A percentile compares a stretch with the other conserved stretches of the same genome.
These are phyloP conservation scores for Tigriopus californicus DNA, from an alignment of 2,888 invertebrate species.

Conservation along the genomic window DNA sequence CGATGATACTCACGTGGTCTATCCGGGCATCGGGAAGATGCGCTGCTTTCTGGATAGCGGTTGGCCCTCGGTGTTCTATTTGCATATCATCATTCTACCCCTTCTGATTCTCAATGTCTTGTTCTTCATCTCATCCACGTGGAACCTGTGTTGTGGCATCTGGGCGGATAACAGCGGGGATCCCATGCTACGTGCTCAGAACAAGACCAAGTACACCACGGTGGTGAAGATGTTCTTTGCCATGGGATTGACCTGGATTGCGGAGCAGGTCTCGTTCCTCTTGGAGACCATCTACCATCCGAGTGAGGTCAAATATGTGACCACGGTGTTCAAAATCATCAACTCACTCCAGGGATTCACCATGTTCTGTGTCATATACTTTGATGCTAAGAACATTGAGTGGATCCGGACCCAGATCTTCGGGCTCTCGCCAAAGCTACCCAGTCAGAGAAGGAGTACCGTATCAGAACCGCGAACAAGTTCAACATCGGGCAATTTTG, in stretches of 20 bases:
- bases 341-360: background rate
- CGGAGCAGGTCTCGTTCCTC: background rate
- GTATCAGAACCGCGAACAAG: too few species aligned
- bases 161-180: background rate
- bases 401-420: background rate
- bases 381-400: constrained; percentile 3
- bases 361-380: constrained; percentile 4
- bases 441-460: too few species aligned
- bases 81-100: background rate
- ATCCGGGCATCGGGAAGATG: constrained; percentile 3
- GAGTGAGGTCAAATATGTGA: background rate
- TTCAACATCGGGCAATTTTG: too few species aligned
- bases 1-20: background rate
- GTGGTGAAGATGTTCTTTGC: constrained; percentile 8
- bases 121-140: background rate
- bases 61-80: background rate
- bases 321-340: background rate
- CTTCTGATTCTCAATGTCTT: background rate
- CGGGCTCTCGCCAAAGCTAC: too few species aligned
- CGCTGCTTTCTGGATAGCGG: background rate
- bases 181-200: background rate
- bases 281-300: background rate
- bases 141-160: constrained; percentile 7
- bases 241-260: constrained; percentile 9
- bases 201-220: background rate